These are phyloP conservation scores for Callopanchax toddi DNA, from an alignment of 2,113 vertebrate genomes.

Conservation along the genomic window DNA sequence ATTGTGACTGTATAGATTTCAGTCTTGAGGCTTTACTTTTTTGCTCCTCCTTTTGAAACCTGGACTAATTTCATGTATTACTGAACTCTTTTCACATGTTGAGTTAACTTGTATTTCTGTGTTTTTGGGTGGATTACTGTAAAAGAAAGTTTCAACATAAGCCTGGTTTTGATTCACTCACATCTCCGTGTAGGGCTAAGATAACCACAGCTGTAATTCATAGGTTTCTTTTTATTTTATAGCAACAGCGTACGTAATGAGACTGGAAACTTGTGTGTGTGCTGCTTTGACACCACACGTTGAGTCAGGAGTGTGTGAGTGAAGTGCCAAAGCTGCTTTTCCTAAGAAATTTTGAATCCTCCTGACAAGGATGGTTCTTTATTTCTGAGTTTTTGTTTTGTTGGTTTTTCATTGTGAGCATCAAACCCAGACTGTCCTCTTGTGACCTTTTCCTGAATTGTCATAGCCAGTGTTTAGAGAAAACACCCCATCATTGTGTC, in stretches of 20 bases:
- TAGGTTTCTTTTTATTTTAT: background rate
- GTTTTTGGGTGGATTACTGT: no score
- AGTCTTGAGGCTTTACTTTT: no score
- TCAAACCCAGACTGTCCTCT: conserved; percentile 26
- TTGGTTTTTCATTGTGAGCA: conserved; percentile 21
- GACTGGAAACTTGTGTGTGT: background rate
- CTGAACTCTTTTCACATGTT: no score
- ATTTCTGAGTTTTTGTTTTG: background rate
- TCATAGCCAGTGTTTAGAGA: conserved; percentile 43
- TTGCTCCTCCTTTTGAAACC: no score
- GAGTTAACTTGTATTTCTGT: no score
- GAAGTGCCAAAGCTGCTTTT: no score
- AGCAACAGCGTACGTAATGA: background rate
- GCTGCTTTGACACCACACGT: no score
- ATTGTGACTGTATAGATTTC: no score
- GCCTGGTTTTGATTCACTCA: no score
- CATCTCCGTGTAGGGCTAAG: background rate
- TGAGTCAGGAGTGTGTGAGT: no score
- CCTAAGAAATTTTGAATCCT: background rate
- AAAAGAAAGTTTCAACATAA: background rate
- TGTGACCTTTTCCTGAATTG: conserved; percentile 22
- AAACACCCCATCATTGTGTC: conserved; percentile 45
- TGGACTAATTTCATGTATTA: no score
- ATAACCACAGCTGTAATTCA: background rate
- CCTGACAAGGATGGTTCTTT: background rate